These are phyloP conservation scores for Poeciliopsis presidionis DNA, from an alignment of 2,797 vertebrate genomes.

Conservation along the genomic window DNA sequence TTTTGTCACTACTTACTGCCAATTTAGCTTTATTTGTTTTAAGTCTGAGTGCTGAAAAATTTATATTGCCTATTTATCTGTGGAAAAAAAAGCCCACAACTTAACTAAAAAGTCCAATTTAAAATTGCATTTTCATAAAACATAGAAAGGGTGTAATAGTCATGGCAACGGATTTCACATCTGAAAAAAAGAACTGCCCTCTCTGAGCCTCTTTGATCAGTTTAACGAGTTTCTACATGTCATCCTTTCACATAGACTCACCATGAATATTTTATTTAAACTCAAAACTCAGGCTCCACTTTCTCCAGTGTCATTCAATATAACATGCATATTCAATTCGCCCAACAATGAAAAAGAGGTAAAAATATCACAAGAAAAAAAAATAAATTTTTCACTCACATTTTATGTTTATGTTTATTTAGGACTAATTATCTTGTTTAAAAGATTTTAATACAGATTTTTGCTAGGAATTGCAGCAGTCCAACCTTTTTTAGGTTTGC, in stretches of 20 bases:
- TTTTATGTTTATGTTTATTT: not conserved
- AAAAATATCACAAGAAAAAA: not conserved
- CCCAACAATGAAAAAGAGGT: not conserved
- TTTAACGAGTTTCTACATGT: conserved; percentile 52
- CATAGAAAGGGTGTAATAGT: not conserved
- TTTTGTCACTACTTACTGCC: not conserved
- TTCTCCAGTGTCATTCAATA: not conserved
- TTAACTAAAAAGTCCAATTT: not conserved
- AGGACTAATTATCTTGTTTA: not conserved
- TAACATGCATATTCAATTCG: not conserved
- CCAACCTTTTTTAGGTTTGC: not conserved
- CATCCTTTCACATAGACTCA: conserved; percentile 30
- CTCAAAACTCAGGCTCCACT: not conserved
- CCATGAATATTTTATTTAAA: not conserved
- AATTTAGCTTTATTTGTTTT: not conserved
- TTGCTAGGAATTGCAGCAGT: not conserved
- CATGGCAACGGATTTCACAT: not conserved
- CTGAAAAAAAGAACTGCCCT: not conserved
- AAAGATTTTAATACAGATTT: not conserved
- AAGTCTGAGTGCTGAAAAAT: not conserved
- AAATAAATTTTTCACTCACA: not conserved
- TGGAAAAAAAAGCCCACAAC: not conserved
- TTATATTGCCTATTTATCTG: not conserved
- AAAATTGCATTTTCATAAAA: not conserved
- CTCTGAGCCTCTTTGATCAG: not conserved